Conservation (phyloP, 2,113 vertebrate genomes). For the Ivindomyrus marchei region DNA sequence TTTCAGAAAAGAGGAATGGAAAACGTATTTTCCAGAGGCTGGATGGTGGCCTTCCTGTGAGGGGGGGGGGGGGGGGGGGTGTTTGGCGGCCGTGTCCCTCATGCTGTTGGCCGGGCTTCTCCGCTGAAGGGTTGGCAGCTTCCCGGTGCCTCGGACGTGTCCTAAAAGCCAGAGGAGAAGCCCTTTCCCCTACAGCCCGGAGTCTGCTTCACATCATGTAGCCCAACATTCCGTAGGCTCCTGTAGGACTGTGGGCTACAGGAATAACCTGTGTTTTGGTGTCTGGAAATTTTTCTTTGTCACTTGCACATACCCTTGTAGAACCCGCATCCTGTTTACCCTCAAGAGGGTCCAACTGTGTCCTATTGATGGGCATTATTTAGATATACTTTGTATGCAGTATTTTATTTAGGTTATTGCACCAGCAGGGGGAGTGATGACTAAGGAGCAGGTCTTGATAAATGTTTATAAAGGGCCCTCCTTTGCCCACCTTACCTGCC, state of each 20-base stretch:
- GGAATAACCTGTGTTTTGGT: background rate
- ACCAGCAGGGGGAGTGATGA: background rate
- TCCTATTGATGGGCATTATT: background rate
- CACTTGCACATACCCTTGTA: background rate
- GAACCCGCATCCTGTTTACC: background rate
- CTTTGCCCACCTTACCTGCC: conserved; percentile 67
- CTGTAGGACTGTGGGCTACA: background rate
- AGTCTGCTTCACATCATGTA: background rate
- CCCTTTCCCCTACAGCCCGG: background rate
- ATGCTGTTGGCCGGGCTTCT: background rate
- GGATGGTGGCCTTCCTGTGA: background rate
- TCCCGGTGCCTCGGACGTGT: background rate
- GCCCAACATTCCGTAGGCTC: background rate
- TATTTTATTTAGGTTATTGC: background rate
- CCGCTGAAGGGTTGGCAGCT: background rate
- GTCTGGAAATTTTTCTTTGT: background rate
- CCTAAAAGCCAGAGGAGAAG: background rate
- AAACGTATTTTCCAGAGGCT: conserved; percentile 17
- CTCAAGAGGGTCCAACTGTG: background rate
- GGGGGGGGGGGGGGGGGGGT: background rate
- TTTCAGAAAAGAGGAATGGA: background rate
- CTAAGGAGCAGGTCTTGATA: background rate
- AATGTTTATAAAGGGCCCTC: background rate
- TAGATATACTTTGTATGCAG: background rate
- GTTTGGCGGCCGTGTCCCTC: conserved; percentile 5